Conservation (phyloP, 2,113 vertebrate species). For the Irena cyanogastra region DNA sequence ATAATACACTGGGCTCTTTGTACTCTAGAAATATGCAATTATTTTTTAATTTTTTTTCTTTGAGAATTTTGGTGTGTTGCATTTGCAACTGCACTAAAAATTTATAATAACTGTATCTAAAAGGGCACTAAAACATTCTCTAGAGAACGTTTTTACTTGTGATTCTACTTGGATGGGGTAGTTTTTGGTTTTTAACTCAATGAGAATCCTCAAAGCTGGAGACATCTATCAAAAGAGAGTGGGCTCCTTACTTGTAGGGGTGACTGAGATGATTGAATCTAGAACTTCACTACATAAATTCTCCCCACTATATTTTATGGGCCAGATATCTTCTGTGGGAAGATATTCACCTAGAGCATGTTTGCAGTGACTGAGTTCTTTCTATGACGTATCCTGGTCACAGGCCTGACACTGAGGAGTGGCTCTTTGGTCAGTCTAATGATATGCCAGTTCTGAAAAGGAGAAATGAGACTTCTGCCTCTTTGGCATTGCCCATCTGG, state of each 20-base stretch:
- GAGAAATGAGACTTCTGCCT: neutral
- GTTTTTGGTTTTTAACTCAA: neutral
- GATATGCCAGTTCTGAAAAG: neutral
- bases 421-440: neutral
- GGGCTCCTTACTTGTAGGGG: neutral
- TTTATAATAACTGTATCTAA: neutral
- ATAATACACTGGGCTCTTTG: slow-evolving; percentile 41
- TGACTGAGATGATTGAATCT: neutral
- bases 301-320: neutral
- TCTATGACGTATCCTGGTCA: neutral
- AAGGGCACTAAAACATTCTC: neutral
- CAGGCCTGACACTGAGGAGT: neutral
- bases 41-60: neutral
- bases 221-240: neutral
- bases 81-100: neutral
- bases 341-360: neutral
- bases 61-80: neutral
- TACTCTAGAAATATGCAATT: neutral
- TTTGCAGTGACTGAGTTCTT: neutral
- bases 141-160: neutral
- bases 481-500: neutral
- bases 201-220: neutral
- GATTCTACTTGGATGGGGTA: neutral
- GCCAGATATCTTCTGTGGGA: neutral
- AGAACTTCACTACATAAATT: neutral